These are phyloP conservation scores for Dinomys branickii DNA, from an alignment of 2,113 vertebrate genomes.

Conservation along the genomic window DNA sequence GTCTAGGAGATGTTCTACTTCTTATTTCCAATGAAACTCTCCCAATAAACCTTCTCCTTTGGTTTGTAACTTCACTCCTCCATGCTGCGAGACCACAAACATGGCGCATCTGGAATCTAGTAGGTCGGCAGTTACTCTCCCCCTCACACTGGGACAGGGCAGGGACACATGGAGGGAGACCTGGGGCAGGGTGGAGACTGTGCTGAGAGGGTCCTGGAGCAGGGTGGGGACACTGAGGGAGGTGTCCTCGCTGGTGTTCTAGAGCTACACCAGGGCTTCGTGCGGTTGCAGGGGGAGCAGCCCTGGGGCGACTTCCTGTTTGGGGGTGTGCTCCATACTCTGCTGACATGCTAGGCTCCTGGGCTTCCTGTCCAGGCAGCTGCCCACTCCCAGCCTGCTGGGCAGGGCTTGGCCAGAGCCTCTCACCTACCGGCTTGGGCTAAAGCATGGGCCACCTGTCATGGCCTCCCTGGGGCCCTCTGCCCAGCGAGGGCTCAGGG, in stretches of 20 bases:
- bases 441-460: not conserved
- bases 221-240: not conserved
- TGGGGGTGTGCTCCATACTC: not conserved
- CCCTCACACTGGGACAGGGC: not conserved
- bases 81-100: not conserved
- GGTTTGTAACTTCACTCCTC: not conserved
- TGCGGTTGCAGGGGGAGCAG: no score
- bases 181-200: not conserved
- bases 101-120: not conserved
- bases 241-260: not conserved
- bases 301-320: not conserved
- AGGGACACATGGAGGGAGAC: not conserved
- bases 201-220: not conserved
- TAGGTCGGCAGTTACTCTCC: not conserved
- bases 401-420: not conserved
- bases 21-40: not conserved
- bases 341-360: not conserved
- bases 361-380: not conserved
- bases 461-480: not conserved
- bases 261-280: not conserved
- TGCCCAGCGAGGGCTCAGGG: not conserved
- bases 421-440: not conserved
- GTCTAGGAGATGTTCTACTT: not conserved
- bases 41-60: not conserved
- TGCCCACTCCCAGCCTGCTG: not conserved